Conservation (phyloP, 1,140 invertebrate genomes). For the Sesamia nonagrioides region DNA sequence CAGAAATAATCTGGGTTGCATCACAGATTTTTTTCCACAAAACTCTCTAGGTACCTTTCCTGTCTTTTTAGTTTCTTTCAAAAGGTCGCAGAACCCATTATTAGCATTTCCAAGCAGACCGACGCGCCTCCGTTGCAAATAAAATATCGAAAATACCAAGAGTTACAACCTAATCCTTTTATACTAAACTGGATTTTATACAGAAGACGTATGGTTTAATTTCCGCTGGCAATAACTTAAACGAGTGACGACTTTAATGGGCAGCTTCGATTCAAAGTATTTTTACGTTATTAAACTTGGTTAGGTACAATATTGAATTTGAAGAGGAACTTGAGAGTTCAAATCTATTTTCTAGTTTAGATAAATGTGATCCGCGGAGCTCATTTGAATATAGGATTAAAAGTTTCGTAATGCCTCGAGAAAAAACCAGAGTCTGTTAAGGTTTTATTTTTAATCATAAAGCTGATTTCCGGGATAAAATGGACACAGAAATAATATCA, state of each 20-base stretch:
- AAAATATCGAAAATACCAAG: slow-evolving; percentile 51
- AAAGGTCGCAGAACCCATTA: slow-evolving; percentile 49
- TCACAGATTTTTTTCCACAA: not conserved
- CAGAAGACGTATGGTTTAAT: slow-evolving; percentile 47
- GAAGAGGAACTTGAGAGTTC: not conserved
- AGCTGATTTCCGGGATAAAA: not conserved
- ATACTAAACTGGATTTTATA: slow-evolving; percentile 41
- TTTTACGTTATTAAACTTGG: slow-evolving; percentile 52
- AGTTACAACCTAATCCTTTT: slow-evolving; percentile 41
- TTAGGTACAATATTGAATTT: slow-evolving; percentile 48
- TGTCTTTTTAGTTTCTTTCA: slow-evolving; percentile 12
- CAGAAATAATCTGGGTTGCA: not conserved
- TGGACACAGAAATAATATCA: not conserved
- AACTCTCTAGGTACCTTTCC: not conserved
- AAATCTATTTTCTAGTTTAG: slow-evolving; percentile 1
- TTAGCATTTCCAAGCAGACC: slow-evolving; percentile 45
- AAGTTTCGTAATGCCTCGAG: not conserved
- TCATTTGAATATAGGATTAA: slow-evolving; percentile 20
- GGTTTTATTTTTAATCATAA: not conserved
- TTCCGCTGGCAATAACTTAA: slow-evolving; percentile 39
- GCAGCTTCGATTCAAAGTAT: slow-evolving; percentile 39
- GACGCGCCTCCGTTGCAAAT: slow-evolving; percentile 37
- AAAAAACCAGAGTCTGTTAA: not conserved
- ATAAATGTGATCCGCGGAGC: slow-evolving; percentile 2
- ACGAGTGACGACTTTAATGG: slow-evolving; percentile 49